These are phyloP conservation scores for Teleogryllus oceanicus DNA, from an alignment of 2,888 invertebrate genomes.

Conservation along the genomic window DNA sequence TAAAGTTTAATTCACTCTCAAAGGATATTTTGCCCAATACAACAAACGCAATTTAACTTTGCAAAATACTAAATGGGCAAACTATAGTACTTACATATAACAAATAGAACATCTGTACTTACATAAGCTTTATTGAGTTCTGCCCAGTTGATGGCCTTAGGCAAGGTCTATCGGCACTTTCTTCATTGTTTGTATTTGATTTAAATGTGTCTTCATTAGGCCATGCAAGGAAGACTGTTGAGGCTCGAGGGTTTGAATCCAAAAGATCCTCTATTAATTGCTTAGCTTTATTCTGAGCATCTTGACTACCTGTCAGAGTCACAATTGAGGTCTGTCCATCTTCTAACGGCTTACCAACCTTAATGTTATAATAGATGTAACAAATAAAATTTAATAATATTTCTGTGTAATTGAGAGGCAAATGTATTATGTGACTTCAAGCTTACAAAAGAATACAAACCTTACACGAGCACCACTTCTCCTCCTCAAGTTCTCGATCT, in stretches of 20 bases:
- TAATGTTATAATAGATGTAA: slow-evolving; percentile 21
- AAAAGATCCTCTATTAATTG: slow-evolving; percentile 42
- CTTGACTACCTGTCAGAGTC: slow-evolving; percentile 52
- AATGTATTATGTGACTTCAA: slow-evolving; percentile 44
- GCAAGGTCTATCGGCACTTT: slow-evolving; percentile 29
- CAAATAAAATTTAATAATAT: not conserved
- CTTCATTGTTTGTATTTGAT: slow-evolving; percentile 29
- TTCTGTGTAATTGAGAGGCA: not conserved
- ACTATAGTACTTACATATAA: too few species aligned
- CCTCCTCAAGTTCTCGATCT: slow-evolving; percentile 73
- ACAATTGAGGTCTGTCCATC: slow-evolving; percentile 48
- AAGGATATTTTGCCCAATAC: too few species aligned
- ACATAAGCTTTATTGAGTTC: slow-evolving; percentile 53
- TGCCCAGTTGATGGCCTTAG: slow-evolving; percentile 52
- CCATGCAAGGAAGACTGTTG: slow-evolving; percentile 25
- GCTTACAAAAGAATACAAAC: slow-evolving; percentile 44
- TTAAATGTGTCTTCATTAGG: slow-evolving; percentile 24
- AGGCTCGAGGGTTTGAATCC: slow-evolving; percentile 44
- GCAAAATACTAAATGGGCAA: not conserved
- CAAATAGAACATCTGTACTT: slow-evolving; percentile 39
- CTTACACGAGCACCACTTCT: slow-evolving; percentile 70
- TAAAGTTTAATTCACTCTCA: too few species aligned
- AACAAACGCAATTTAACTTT: not conserved
- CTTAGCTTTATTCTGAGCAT: slow-evolving; percentile 51
- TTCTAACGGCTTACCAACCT: slow-evolving; percentile 43